Evolutionary conservation across 2,888 invertebrate genomes (phyloP), one percentile per base, ranked within the genome.

Genomic region (Phragmatobia fuliginosa): DNA sequence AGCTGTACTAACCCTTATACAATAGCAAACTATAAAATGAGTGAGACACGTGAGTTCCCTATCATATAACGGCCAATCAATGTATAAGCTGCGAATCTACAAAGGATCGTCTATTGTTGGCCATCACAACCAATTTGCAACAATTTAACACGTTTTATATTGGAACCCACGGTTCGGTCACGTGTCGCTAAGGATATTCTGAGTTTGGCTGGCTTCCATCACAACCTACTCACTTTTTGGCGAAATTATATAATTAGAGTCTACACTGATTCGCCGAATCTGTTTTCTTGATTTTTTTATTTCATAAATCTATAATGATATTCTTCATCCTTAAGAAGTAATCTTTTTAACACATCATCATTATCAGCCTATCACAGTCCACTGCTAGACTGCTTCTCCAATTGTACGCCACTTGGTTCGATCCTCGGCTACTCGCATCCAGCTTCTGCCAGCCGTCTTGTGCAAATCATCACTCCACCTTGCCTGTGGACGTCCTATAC

Each of bases 101-200:
- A 77, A 66, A 68, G 62, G 56, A 66, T 10, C 36, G 21, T 25
- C 65, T 49, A 74, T 80, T 80, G 78, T 75, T 41, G 45, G 52
- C 56, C 33, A 61, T 68, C 58, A 33, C 59, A 61, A 65, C 60
- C 80, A 79, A 77, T 80, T 75, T 70, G 77, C 62, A 16, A 25
- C 33, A 59, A 62, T 74, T 45, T 64, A 52, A 45, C 28, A 58
- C 58, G 63, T 62, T 61, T 68, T 33, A 18, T 38, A 33, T n/a
- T 61, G n/a, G 8, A 52, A 60, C 2, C 6, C 52, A 32, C 66
- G 41, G 32, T 16, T n/a, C 18, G n/a, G 10, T 56, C 56, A 65
- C 65, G 28, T 65, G 65, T 28, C 25, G 3, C 33, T 58, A 28
- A 58, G 28, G 3, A 38, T 65, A 31, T 16, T 25, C 7, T 28